Conservation (phyloP, 2,888 invertebrate species). For the Junonia oenone region DNA sequence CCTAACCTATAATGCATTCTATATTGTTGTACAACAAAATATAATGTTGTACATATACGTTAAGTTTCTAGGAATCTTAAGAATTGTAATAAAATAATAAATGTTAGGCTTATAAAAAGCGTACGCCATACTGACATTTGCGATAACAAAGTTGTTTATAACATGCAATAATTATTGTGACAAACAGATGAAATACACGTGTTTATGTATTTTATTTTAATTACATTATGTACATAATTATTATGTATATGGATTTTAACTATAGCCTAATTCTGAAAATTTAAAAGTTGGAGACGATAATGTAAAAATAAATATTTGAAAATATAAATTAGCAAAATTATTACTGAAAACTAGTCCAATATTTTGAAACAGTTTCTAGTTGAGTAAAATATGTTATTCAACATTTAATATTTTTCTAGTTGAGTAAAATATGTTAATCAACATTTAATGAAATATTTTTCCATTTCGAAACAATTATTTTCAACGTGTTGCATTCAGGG, state of each 20-base stretch:
- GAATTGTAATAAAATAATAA: background rate
- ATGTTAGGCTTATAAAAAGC: background rate
- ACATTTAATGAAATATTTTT: background rate
- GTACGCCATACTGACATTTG: background rate
- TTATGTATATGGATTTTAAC: background rate
- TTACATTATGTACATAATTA: too few relatives aligned
- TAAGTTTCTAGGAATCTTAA: background rate
- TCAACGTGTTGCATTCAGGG: background rate
- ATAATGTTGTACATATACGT: background rate
- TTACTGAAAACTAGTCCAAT: background rate
- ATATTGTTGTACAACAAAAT: too few relatives aligned
- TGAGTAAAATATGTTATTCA: background rate
- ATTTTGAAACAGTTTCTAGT: background rate
- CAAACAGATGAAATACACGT: background rate
- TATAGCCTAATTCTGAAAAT: too few relatives aligned
- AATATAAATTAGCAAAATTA: too few relatives aligned
- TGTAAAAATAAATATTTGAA: too few relatives aligned
- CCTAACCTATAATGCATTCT: too few relatives aligned
- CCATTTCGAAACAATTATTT: background rate
- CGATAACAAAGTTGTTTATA: constrained; percentile 11
- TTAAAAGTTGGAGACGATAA: too few relatives aligned
- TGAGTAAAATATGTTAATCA: background rate
- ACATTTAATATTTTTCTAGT: background rate
- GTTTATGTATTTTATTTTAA: constrained; percentile 2
- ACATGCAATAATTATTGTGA: constrained; percentile 4